Evolutionary conservation across 2,113 vertebrate genomes (phyloP), one percentile per base, ranked within the genome.

Genomic region (Pedionomus torquatus): DNA sequence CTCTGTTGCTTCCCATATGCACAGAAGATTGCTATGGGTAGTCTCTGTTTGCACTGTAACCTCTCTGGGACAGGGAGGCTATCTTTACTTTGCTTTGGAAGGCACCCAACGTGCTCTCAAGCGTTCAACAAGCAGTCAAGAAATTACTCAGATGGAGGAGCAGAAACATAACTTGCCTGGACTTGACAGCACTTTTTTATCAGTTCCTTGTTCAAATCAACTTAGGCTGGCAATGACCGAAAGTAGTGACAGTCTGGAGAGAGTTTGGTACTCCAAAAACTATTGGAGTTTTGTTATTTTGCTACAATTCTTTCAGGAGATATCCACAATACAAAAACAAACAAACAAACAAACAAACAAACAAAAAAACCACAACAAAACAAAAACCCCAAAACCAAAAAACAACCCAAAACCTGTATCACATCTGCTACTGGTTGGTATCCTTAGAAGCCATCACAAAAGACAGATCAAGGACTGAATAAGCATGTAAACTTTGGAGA

Each of bases 81-180:
- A 87, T 96, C 95, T 94, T 54, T 81, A 63, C 87, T 94, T 96
- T 88, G 70, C 69, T 95, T 96, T 96, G 95, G 95, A 96, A 96
- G 78, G 91, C 87, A 8, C 74, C 83, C 84, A 96, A 69, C 66
- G 89, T 69, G 64, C 89, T 97, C 66, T 95, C 89, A 95, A 95
- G 83, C 83, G 87, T 90, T 96, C 91, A 94, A 89, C 74, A 84
- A 72, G 86, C 95, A 92, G 86, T 97, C 92, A 95, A 95, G 68
- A 95, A 95, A 91, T 95, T 6, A 94, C 93, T 97, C 91, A 96
- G 92, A 90, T 91, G 83, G 83, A 93, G 87, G 84, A 92, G 70
- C 77, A 97, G 92, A 96, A 94, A 95, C 65, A 84, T 10, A 52
- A 76, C 91, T 96, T 95, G 95, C 83, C 83, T 71, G 74, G 87